Percentiles rank a stretch among this genome's conserved stretches.
phyloP scores from a whole-genome alignment of 2,797 vertebrate species.

The Poecile montanus region DNA sequence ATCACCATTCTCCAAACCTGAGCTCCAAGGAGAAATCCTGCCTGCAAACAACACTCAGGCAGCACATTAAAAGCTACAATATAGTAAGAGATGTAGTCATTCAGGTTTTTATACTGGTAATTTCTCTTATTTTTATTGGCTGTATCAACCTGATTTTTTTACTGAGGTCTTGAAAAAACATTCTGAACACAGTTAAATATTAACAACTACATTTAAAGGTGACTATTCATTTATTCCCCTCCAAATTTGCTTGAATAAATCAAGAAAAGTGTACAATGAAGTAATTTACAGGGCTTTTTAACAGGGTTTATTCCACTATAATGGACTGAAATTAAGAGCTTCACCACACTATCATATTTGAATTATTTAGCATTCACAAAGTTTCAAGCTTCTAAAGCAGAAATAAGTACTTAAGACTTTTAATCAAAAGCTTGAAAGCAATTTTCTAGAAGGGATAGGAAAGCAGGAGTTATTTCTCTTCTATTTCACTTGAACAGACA shows the following conservation, averaged over 20 bases:
- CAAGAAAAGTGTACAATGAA: not conserved
- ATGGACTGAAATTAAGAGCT: not conserved
- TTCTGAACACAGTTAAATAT: not conserved
- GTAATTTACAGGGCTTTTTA: not conserved
- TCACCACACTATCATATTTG: not conserved
- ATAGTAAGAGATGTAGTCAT: not conserved
- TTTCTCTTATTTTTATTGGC: not conserved
- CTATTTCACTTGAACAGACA: not conserved
- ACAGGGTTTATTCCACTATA: not conserved
- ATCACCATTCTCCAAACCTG: not conserved
- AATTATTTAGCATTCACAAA: not conserved
- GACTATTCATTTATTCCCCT: not conserved
- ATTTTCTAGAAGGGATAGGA: not conserved
- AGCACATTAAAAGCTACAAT: not conserved
- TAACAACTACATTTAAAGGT: not conserved
- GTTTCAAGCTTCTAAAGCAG: not conserved
- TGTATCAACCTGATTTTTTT: not conserved
- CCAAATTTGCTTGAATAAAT: not conserved
- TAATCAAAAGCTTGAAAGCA: not conserved
- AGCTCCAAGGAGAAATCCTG: conserved; percentile 3
- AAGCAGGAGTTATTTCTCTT: not conserved
- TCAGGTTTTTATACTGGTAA: not conserved
- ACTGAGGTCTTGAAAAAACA: not conserved
- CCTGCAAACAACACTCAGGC: not conserved
- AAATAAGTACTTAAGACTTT: not conserved